These are phyloP conservation scores for Manacus vitellinus DNA, from an alignment of 2,113 vertebrate genomes.

Conservation along the genomic window DNA sequence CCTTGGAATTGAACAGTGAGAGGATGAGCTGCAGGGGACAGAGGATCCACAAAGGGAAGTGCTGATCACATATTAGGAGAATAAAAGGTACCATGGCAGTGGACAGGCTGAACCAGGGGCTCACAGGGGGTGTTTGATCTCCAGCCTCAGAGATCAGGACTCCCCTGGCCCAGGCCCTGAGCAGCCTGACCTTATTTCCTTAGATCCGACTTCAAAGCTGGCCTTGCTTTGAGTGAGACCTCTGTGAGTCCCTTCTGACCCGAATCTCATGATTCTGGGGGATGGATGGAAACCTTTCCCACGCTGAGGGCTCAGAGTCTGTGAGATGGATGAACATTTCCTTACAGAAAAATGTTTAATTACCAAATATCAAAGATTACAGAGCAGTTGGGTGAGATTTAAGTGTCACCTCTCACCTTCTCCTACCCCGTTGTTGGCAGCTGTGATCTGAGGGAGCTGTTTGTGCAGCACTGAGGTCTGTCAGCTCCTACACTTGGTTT, in stretches of 20 bases:
- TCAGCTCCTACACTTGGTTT: not conserved
- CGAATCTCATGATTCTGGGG: too few species aligned
- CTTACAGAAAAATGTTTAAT: too few species aligned
- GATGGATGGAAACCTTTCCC: not conserved
- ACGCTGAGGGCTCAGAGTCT: not conserved
- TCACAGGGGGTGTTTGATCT: not conserved
- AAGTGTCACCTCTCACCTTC: accelerated
- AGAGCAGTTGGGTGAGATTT: too few species aligned
- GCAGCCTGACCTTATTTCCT: not conserved
- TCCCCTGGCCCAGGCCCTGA: not conserved
- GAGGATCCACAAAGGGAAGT: not conserved
- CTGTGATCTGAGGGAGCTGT: not conserved
- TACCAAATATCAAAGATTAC: not conserved
- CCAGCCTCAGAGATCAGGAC: not conserved
- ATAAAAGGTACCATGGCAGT: not conserved
- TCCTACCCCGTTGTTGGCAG: not conserved
- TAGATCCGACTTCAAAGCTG: not conserved
- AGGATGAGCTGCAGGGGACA: not conserved
- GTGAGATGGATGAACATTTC: accelerated
- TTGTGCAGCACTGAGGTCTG: not conserved
- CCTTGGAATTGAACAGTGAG: accelerated
- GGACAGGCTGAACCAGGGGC: not conserved
- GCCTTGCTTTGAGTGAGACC: not conserved
- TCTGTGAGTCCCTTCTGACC: not conserved
- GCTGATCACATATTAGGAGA: not conserved